Percentiles rank a stretch among this genome's conserved stretches.
phyloP scores from a whole-genome alignment of 2,888 invertebrate genomes.

The Zootermopsis nevadensis region DNA sequence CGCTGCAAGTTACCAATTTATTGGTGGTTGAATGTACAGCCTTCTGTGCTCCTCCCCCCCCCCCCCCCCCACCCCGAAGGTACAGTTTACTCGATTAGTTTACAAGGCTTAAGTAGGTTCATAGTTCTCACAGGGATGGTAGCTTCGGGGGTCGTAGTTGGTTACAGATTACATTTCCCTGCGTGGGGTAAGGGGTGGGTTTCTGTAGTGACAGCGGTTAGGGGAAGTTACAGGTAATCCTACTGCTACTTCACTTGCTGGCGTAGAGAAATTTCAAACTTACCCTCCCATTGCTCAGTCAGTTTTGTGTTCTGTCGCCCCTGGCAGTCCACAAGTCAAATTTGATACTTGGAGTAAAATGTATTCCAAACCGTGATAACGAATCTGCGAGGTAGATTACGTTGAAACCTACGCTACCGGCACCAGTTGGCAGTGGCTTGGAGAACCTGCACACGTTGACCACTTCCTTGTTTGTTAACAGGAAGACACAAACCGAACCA shows the following conservation, averaged over 20 bases:
- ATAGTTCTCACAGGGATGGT: conserved; percentile 12
- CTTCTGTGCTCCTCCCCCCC: background rate
- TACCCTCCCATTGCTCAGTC: background rate
- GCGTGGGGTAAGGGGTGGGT: background rate
- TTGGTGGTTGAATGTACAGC: background rate
- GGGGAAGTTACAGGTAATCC: background rate
- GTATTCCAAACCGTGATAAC: too few relatives aligned
- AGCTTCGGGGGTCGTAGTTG: conserved; percentile 11
- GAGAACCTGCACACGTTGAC: too few relatives aligned
- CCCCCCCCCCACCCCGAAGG: background rate
- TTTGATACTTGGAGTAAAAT: background rate
- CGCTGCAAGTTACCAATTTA: background rate
- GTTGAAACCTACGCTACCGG: background rate
- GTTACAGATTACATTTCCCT: conserved; percentile 10
- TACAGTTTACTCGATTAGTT: background rate
- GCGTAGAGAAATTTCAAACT: conserved; percentile 9
- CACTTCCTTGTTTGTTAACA: too few relatives aligned
- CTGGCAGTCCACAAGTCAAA: conserved; percentile 4
- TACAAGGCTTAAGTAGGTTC: conserved; percentile 18
- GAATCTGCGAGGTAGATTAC: background rate
- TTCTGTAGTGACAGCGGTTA: background rate
- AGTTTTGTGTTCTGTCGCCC: background rate
- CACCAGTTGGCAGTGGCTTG: too few relatives aligned
- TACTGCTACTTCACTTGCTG: background rate
- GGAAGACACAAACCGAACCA: too few relatives aligned